Conservation (phyloP, 2,888 invertebrate species). For the Yponomeuta malinellus region DNA sequence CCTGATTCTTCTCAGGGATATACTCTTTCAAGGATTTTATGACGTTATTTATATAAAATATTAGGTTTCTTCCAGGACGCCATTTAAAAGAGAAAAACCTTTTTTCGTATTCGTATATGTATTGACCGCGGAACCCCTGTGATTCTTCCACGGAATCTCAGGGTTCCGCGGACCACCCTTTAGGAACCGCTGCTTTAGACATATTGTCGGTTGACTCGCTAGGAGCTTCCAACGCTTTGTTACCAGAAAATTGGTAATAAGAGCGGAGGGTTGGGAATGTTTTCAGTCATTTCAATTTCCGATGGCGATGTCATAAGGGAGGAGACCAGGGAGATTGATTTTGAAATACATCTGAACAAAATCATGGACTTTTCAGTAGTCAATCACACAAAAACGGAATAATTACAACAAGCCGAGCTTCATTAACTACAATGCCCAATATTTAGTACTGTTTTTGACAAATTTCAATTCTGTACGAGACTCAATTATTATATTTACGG, state of each 20-base stretch:
- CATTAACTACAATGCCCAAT: background rate
- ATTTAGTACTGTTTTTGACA: background rate
- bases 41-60: too few relatives aligned
- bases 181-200: background rate
- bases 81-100: too few relatives aligned
- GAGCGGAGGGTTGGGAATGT: conserved; percentile 29
- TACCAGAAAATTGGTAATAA: conserved; percentile 37
- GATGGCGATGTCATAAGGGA: conserved; percentile 43
- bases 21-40: too few relatives aligned
- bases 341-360: conserved; percentile 17
- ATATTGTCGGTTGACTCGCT: background rate
- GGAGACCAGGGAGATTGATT: conserved; percentile 27
- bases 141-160: too few relatives aligned
- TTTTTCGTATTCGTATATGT: too few relatives aligned
- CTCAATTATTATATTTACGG: background rate
- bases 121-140: too few relatives aligned
- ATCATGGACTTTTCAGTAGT: background rate
- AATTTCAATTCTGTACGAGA: background rate
- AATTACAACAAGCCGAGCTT: background rate
- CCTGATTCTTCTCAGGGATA: too few relatives aligned
- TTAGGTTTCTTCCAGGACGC: too few relatives aligned
- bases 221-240: conserved; percentile 18
- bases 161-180: too few relatives aligned
- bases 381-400: background rate
- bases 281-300: conserved; percentile 47